A percentile compares a stretch with the other conserved stretches of the same genome.
These are phyloP conservation scores for Aspidiotus destructor DNA, from an alignment of 2,888 invertebrate genomes.

Conservation along the genomic window DNA sequence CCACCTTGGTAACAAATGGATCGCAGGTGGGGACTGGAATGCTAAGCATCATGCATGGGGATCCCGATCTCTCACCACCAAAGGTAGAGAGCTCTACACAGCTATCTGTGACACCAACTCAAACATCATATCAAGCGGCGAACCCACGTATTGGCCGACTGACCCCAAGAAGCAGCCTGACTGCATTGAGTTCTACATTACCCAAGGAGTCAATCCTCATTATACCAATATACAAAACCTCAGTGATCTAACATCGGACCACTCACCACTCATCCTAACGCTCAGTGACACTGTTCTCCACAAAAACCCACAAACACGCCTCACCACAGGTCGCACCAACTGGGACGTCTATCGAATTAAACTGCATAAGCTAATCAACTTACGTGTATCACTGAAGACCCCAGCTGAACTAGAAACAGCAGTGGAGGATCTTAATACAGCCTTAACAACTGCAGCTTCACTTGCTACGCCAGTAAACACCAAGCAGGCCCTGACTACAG, in stretches of 20 bases:
- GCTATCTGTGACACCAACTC: too few relatives aligned
- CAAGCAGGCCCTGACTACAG: too few relatives aligned
- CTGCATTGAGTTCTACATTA: too few relatives aligned
- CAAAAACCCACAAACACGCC: neutral
- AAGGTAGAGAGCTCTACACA: too few relatives aligned
- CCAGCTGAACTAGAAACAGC: constrained; percentile 22
- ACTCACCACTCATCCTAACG: constrained; percentile 19
- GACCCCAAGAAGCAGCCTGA: too few relatives aligned
- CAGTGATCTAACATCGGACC: constrained; percentile 23
- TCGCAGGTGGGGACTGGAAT: too few relatives aligned
- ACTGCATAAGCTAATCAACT: too few relatives aligned
- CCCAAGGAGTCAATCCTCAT: constrained; percentile 7
- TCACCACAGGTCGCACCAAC: constrained; percentile 11
- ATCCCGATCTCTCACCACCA: too few relatives aligned
- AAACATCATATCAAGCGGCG: too few relatives aligned
- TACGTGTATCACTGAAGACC: constrained; percentile 21
- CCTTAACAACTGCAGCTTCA: constrained; percentile 4
- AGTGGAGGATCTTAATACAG: constrained; percentile 8
- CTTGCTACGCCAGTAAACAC: constrained; percentile 3
- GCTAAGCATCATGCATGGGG: too few relatives aligned
- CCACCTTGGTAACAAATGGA: too few relatives aligned
- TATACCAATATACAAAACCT: neutral
- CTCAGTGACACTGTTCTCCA: neutral
- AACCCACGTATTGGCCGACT: too few relatives aligned
- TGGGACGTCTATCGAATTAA: constrained; percentile 11